A percentile compares a stretch with the other conserved stretches of the same genome.
Conservation (phyloP, 1,140 invertebrate species). For the Zelostemma sp. region DNA sequence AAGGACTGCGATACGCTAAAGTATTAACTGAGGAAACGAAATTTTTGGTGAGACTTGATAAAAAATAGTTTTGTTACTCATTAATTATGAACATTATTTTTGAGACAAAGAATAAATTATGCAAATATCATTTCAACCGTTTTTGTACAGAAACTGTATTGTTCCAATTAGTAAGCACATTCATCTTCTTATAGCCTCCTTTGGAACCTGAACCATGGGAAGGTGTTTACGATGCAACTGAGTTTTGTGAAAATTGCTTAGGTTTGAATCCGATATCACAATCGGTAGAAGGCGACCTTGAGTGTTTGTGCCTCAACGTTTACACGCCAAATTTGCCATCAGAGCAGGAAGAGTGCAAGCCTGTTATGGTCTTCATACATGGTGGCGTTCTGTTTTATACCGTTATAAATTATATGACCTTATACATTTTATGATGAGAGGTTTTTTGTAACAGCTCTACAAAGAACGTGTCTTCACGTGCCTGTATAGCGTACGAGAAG, state of each 20-base stretch:
- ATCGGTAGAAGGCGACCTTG: not conserved
- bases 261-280: not conserved
- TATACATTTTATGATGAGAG: no score
- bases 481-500: no score
- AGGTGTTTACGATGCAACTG: not conserved
- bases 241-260: not conserved
- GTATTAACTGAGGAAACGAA: not conserved
- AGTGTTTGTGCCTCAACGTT: not conserved
- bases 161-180: no score
- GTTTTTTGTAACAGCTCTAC: no score
- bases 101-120: no score
- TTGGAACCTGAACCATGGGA: not conserved
- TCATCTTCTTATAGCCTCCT: not conserved
- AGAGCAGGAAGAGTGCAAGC: not conserved
- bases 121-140: no score
- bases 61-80: not conserved
- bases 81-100: no score
- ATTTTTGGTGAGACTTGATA: not conserved
- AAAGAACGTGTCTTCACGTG: no score
- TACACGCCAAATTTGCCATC: not conserved
- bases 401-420: no score
- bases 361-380: not conserved
- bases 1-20: constrained; percentile 1
- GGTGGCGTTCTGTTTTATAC: no score
- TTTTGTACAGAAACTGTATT: no score